These are phyloP conservation scores for Sminthurinus aureus DNA, from an alignment of 2,888 invertebrate genomes.

Conservation along the genomic window DNA sequence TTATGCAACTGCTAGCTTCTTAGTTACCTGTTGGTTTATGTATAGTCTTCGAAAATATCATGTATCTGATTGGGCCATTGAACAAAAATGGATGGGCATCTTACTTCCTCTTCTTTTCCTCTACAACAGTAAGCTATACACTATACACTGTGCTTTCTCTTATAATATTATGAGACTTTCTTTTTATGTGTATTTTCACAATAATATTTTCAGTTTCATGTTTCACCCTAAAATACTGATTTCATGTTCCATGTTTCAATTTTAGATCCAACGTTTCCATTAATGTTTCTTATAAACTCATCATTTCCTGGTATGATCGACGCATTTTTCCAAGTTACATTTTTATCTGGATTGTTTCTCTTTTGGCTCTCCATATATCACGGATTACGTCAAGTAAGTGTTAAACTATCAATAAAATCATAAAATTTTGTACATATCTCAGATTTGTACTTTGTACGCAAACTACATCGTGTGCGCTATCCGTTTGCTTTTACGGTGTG, in stretches of 20 bases:
- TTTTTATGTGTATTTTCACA: too few relatives aligned
- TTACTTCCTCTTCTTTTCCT: constrained; percentile 85
- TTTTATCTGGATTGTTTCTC: constrained; percentile 83
- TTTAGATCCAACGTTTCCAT: constrained; percentile 90
- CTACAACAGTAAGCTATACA: constrained; percentile 80
- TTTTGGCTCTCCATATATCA: constrained; percentile 98
- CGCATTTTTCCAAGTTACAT: constrained; percentile 87
- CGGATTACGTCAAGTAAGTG: constrained; percentile 81
- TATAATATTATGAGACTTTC: too few relatives aligned
- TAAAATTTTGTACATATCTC: too few relatives aligned
- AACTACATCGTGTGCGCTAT: too few relatives aligned
- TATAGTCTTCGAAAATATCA: constrained; percentile 87
- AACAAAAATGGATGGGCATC: constrained; percentile 94
- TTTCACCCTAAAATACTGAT: not conserved
- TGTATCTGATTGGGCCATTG: constrained; percentile 93
- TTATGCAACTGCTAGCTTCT: constrained; percentile 75
- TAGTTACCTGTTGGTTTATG: constrained; percentile 89
- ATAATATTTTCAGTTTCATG: too few relatives aligned
- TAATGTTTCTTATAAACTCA: constrained; percentile 86
- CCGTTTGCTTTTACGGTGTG: too few relatives aligned
- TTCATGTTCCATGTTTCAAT: not conserved
- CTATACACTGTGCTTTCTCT: not conserved
- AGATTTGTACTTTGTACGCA: too few relatives aligned
- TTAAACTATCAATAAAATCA: too few relatives aligned
- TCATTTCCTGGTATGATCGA: constrained; percentile 87